Evolutionary conservation across 2,888 invertebrate species (phyloP).

Genomic region (Lydus trimaculatus): DNA sequence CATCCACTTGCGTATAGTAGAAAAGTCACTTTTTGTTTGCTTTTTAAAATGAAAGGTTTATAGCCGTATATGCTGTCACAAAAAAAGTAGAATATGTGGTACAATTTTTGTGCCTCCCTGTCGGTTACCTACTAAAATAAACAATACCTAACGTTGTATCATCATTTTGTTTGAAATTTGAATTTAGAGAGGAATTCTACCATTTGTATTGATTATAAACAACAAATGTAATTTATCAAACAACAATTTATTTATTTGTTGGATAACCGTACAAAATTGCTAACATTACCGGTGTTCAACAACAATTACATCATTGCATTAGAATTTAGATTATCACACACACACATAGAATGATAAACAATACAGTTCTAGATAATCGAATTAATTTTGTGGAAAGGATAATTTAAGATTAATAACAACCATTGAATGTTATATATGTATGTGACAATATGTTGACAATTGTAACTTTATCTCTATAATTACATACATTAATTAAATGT

Average conservation of each 20-base stretch:
- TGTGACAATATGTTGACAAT: background rate
- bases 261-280: background rate
- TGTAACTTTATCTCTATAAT: background rate
- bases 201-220: background rate
- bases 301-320: background rate
- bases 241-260: background rate
- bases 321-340: background rate
- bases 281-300: background rate
- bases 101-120: background rate
- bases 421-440: background rate
- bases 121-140: background rate
- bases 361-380: background rate
- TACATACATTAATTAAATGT: too few relatives aligned
- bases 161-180: background rate
- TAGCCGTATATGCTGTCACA: background rate
- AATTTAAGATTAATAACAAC: background rate
- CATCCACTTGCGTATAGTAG: background rate
- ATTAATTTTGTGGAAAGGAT: background rate
- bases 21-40: background rate
- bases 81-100: background rate
- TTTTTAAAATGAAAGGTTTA: background rate
- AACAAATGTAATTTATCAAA: background rate
- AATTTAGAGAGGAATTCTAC: background rate
- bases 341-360: background rate
- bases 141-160: background rate